These are phyloP conservation scores for Xenopus petersii DNA, from an alignment of 2,797 vertebrate genomes.

Conservation along the genomic window DNA sequence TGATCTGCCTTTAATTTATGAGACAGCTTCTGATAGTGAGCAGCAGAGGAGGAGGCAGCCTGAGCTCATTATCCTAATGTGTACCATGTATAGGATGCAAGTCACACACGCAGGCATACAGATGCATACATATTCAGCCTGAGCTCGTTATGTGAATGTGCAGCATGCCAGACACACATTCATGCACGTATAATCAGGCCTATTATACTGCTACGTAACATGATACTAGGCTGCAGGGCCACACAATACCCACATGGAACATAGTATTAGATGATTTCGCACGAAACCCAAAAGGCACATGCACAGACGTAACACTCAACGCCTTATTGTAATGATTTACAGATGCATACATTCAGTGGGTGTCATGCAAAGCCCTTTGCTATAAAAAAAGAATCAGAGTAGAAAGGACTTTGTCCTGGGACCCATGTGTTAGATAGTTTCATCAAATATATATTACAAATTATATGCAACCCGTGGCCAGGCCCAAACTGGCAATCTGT, in stretches of 20 bases:
- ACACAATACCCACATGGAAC: not conserved
- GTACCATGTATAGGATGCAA: constrained; percentile 52
- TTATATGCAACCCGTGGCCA: no score
- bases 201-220: not conserved
- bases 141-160: constrained; percentile 46
- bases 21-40: constrained; percentile 42
- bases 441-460: no score
- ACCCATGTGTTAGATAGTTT: no score
- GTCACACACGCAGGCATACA: constrained; percentile 41
- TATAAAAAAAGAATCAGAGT: no score
- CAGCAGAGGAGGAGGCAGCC: constrained; percentile 42
- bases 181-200: not conserved
- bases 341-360: no score
- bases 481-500: no score
- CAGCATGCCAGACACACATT: constrained; percentile 7
- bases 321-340: no score
- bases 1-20: constrained; percentile 50
- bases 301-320: no score
- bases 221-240: not conserved
- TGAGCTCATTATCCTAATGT: constrained; percentile 48
- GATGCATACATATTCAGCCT: constrained; percentile 30
- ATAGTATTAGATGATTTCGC: not conserved
- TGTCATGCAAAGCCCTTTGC: no score
- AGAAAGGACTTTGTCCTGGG: no score
- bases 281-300: no score